These are phyloP conservation scores for Drosophila azteca DNA, from an alignment of 1,140 invertebrate species.

Conservation along the genomic window DNA sequence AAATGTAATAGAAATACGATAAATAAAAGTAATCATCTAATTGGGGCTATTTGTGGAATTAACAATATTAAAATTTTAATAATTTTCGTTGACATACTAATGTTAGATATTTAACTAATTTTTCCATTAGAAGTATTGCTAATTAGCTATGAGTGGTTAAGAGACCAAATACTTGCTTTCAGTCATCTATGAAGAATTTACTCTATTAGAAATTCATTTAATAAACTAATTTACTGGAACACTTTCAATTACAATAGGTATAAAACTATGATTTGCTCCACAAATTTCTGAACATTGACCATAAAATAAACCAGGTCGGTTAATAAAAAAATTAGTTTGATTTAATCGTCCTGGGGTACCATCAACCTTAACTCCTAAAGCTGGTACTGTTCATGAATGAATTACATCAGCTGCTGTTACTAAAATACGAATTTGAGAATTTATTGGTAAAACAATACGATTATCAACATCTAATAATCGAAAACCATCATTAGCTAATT, in stretches of 20 bases:
- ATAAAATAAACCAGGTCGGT: too few relatives aligned
- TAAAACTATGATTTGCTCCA: too few relatives aligned
- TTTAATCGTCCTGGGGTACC: too few relatives aligned
- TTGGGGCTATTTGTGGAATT: conserved; percentile 85
- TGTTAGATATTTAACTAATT: conserved; percentile 85
- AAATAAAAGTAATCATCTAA: conserved; percentile 85
- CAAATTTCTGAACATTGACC: too few relatives aligned
- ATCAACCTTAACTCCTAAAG: conserved; percentile 87
- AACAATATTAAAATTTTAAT: conserved; percentile 85
- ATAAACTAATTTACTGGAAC: too few relatives aligned
- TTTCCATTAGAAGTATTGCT: conserved; percentile 84
- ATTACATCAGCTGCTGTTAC: conserved; percentile 87
- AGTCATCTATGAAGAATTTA: too few relatives aligned
- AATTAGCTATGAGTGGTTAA: too few relatives aligned
- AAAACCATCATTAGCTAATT: conserved; percentile 83
- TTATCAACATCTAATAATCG: conserved; percentile 88
- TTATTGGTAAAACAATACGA: conserved; percentile 85
- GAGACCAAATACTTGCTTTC: too few relatives aligned
- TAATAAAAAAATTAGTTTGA: too few relatives aligned
- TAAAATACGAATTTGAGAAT: conserved; percentile 86
- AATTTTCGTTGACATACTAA: conserved; percentile 86
- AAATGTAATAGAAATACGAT: conserved; percentile 84
- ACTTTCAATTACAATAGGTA: too few relatives aligned
- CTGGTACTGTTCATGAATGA: conserved; percentile 88
- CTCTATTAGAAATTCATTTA: too few relatives aligned